Evolutionary conservation across 2,797 vertebrate genomes (phyloP).

Genomic region (Lacerta viridis): DNA sequence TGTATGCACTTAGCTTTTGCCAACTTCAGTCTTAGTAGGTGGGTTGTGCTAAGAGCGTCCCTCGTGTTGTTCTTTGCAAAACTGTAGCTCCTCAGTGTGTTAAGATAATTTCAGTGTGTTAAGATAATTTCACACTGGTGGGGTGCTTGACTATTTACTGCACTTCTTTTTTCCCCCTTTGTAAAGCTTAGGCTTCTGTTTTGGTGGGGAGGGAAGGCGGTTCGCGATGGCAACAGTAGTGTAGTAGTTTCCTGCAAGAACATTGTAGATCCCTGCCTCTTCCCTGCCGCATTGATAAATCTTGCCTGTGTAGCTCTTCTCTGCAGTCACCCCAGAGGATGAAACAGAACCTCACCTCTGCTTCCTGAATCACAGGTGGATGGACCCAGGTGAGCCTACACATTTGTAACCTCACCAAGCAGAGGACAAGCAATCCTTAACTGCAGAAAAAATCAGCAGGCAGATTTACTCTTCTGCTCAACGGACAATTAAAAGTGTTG

Average conservation of each 20-base stretch:
- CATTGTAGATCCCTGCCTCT: neutral
- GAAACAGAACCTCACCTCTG: neutral
- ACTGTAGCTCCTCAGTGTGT: neutral
- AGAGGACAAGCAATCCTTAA: constrained; percentile 54
- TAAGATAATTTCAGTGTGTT: constrained; percentile 2
- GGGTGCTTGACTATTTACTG: neutral
- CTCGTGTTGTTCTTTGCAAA: neutral
- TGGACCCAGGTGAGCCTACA: neutral
- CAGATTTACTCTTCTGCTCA: constrained; percentile 55
- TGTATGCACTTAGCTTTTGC: neutral
- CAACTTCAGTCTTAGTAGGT: neutral
- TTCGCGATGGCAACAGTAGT: too few species aligned
- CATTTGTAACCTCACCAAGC: constrained; percentile 24
- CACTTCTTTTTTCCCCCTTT: fast-evolving
- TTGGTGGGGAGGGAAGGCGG: neutral
- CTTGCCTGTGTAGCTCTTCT: neutral
- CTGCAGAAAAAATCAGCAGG: neutral
- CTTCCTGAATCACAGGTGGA: neutral
- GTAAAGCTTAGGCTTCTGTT: neutral
- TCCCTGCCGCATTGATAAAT: neutral
- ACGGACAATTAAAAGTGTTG: constrained; percentile 49
- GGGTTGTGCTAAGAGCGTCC: neutral
- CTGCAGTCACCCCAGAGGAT: neutral
- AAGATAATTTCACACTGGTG: neutral
- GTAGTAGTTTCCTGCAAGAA: neutral